Base-by-base conservation (phyloP, 2,797 vertebrate species). In the Setipinna tenuifilis region DNA sequence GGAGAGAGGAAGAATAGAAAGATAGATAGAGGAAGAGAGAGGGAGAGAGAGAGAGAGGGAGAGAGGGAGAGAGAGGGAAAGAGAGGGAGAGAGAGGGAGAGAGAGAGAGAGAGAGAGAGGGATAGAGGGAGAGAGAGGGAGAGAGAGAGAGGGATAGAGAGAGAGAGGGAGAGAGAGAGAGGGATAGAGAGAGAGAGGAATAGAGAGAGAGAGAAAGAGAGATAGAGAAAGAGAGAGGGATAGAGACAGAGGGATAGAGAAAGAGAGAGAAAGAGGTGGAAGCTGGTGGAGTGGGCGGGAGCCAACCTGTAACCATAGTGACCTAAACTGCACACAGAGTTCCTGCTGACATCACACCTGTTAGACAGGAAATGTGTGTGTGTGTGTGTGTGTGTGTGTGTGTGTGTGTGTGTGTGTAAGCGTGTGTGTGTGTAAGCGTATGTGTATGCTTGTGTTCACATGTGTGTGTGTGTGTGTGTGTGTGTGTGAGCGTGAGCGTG, bases 311-410 rank as follows among this genome's bases (percentile, higher is more conserved):
- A 91, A 90, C 94, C 94, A 95, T 95, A 88, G 95, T 91, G 95
- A 95, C 94, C 91, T 88, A 88, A 25, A 86, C 90, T 85, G 83
- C 92, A 94, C 59, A 88, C 90, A 85, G 92, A 83, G 91, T 83
- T 87, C 91, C 90, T 91, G 91, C 92, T 93, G 94, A 95, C 93
- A 93, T 94, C 93, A 94, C 91, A 93, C 92, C 89, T 93, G 93
- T 93, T 93, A 91, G 62, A 59, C 88, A 87, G 90, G 6, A 57
- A 23, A 58, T 2, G 21, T 80, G 54, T 44, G 81, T 80, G 83
- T 78, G 86, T 85, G 54, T 41, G 71, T 65, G 44, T 21, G n/a
- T 71, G 78, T 81, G 58, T 19, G 44, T 78, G 31, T 57, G 81
- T 82, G 46, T 82, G 50, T 25, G 81, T 23, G 21, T 54, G 50